phyloP scores from a whole-genome alignment of 2,113 vertebrate species.

The Protobothrops flavoviridis region DNA sequence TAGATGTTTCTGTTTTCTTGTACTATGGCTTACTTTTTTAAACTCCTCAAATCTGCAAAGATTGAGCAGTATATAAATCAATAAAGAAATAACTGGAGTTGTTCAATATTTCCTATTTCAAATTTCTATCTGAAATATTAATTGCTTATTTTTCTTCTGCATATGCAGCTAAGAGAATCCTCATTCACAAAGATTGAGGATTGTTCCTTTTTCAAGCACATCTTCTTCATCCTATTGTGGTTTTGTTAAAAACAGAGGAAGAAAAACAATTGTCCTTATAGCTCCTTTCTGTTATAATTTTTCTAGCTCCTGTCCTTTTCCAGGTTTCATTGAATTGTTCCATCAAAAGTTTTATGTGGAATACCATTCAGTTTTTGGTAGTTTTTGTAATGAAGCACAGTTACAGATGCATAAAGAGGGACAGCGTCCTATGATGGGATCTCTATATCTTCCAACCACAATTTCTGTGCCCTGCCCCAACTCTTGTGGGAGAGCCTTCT shows the following conservation, averaged over 20 bases:
- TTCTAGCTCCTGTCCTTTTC: neutral
- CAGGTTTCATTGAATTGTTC: neutral
- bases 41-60: neutral
- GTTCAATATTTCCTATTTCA: neutral
- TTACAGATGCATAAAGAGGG: neutral
- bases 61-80: neutral
- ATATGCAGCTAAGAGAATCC: neutral
- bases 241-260: neutral
- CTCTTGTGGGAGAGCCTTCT: neutral
- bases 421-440: neutral
- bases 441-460: neutral
- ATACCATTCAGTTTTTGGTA: neutral
- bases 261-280: neutral
- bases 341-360: neutral
- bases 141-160: neutral
- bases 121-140: neutral
- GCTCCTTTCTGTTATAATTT: neutral
- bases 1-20: neutral
- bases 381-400: neutral
- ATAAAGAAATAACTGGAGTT: neutral
- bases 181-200: neutral
- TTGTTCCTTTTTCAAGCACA: neutral
- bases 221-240: neutral
- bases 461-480: neutral
- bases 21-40: neutral